Base-by-base conservation (phyloP, 2,888 invertebrate genomes). In the Drosophila lutescens region DNA sequence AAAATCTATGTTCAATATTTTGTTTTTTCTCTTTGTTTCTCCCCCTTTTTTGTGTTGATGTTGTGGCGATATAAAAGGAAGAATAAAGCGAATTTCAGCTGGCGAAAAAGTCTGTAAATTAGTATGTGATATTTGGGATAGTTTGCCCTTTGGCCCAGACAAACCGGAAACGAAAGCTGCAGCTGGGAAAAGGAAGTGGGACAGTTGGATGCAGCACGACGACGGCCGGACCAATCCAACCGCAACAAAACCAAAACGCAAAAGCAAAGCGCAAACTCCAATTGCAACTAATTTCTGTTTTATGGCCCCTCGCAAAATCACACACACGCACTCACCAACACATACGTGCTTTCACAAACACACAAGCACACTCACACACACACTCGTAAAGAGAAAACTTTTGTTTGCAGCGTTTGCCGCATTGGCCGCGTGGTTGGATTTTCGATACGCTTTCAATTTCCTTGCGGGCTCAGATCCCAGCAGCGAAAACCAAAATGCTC, bases 201-300 rank as follows among this genome's bases (percentile, higher is more conserved):
- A 53, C 65, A 65, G 51, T 53, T 63, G 46, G 36, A 44, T 38
- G 58, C 58, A 50, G 60, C 54, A 61, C 56, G 76, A 63, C 43
- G 43, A 66, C 53, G 67, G 56, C 77, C 56, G 51, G 50, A 61
- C 70, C 72, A 79, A 80, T 66, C 56, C 69, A 60, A 83, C 83
- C 83, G 79, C 82, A 86, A 79, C 82, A 77, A 71, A 77, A 75
- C 85, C 82, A 75, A 75, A 78, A 84, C 70, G 72, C 87, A 81
- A 86, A 74, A 85, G 82, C 83, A 81, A 84, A 84, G 77, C 82
- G 77, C 85, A 81, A 85, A 86, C 83, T 83, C 72, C 75, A 83
- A 86, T 86, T 83, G 87, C 82, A 86, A 83, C 83, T 83, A 87
- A 87, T 85, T 83, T 87, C 85, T 83, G 77, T 86, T 83, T 83